These are phyloP conservation scores for Diadophis punctatus DNA, from an alignment of 2,113 vertebrate species.

Conservation along the genomic window DNA sequence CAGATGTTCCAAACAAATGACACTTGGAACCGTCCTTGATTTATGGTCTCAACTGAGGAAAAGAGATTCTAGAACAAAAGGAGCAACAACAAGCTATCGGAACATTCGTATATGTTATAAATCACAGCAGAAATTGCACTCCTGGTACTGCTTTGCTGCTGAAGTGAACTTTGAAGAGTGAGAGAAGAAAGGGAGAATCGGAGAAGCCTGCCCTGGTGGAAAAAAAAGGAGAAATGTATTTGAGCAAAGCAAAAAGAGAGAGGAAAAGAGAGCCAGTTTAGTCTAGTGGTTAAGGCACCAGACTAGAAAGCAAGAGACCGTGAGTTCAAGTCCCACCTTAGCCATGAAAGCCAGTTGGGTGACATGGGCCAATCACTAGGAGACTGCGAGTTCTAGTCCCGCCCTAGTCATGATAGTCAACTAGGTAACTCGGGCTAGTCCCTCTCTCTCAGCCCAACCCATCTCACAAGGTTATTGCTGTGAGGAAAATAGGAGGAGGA, in stretches of 20 bases:
- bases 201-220: accelerated
- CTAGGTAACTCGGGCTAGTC: background rate
- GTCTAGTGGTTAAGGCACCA: background rate
- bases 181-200: background rate
- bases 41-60: constrained; percentile 17
- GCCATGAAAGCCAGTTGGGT: background rate
- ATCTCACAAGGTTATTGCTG: background rate
- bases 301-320: background rate
- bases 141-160: background rate
- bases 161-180: background rate
- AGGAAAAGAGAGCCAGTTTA: background rate
- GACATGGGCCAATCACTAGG: background rate
- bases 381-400: background rate
- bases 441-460: background rate
- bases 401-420: background rate
- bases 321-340: background rate
- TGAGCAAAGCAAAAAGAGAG: accelerated
- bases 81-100: background rate
- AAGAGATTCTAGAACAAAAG: background rate
- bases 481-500: background rate
- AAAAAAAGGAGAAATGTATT: background rate
- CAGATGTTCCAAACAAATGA: constrained; percentile 47
- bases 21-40: constrained; percentile 25
- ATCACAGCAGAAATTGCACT: accelerated
- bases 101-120: background rate